These are phyloP conservation scores for Noturus placidus DNA, from an alignment of 2,113 vertebrate species.

Conservation along the genomic window DNA sequence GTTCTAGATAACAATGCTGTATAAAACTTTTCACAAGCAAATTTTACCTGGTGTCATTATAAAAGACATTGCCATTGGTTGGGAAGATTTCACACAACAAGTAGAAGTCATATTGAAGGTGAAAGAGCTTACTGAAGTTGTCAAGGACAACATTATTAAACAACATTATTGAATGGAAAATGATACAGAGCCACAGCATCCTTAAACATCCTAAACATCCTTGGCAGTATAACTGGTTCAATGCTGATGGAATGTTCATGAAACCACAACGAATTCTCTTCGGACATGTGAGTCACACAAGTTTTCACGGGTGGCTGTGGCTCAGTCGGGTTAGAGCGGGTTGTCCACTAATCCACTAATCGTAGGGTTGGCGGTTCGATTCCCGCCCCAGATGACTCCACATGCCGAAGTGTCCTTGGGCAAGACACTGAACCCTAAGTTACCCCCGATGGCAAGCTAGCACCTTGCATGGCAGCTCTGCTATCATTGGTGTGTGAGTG, in stretches of 20 bases:
- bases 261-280: background rate
- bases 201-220: background rate
- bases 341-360: no score
- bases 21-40: background rate
- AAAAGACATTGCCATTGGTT: background rate
- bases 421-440: no score
- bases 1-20: background rate
- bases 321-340: no score
- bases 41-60: background rate
- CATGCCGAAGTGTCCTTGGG: no score
- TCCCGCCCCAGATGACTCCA: no score
- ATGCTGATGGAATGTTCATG: background rate
- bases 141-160: background rate
- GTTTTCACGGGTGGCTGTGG: no score
- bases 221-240: background rate
- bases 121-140: background rate
- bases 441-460: no score
- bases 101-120: background rate
- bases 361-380: no score
- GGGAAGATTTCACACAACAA: background rate
- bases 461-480: no score
- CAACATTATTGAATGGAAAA: background rate
- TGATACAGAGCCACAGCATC: background rate
- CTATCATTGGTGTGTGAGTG: no score
- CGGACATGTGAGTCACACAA: background rate